Evolutionary conservation across 1,140 invertebrate species (phyloP).

Genomic region (Lepidurus apus): DNA sequence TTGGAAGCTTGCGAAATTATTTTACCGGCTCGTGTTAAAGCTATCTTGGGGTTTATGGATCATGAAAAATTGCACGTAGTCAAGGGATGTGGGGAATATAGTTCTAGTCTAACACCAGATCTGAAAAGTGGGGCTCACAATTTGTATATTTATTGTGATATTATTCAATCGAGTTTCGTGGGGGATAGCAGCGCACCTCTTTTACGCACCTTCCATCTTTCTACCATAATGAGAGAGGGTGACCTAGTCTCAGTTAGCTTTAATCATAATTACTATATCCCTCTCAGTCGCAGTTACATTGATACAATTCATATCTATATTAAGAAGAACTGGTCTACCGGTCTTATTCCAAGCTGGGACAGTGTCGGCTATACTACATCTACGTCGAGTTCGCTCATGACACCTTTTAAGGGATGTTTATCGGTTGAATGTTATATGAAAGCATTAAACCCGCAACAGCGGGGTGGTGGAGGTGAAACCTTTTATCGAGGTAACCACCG

Average conservation of each 20-base stretch:
- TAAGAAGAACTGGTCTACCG: background rate
- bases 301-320: background rate
- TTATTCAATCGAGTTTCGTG: background rate
- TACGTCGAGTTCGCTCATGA: background rate
- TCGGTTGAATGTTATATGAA: background rate
- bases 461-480: too few species aligned
- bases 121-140: background rate
- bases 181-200: background rate
- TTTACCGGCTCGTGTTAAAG: background rate
- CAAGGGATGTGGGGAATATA: background rate
- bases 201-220: background rate
- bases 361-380: background rate
- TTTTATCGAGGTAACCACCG: too few species aligned
- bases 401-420: background rate
- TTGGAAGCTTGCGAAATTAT: background rate
- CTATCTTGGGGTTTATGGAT: background rate
- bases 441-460: background rate
- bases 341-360: background rate
- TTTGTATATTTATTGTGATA: background rate
- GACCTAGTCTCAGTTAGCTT: background rate
- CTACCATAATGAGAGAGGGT: background rate
- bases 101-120: background rate
- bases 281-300: background rate
- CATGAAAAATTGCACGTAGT: background rate
- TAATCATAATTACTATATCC: background rate